Evolutionary conservation across 2,113 vertebrate species (phyloP).

Genomic region (Riparia riparia): DNA sequence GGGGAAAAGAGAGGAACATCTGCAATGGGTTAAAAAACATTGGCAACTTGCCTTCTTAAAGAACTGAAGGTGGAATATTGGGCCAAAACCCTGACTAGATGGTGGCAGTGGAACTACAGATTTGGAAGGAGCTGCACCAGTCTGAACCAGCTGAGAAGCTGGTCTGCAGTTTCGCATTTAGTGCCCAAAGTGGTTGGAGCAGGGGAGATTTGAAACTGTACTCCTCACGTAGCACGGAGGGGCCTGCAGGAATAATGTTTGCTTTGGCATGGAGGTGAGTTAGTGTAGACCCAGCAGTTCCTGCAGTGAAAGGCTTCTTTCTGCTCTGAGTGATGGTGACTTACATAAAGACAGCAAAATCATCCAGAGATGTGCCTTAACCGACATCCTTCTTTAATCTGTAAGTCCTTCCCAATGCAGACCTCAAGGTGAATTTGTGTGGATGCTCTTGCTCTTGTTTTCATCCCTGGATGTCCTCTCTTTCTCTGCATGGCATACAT

Average conservation of each 20-base stretch:
- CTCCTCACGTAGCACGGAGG: not conserved
- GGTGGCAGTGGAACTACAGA: not conserved
- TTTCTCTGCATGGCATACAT: not conserved
- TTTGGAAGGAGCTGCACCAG: not conserved
- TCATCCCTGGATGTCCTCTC: not conserved
- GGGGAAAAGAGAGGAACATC: not conserved
- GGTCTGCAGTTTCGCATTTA: not conserved
- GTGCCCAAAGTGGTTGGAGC: not conserved
- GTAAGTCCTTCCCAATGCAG: accelerated
- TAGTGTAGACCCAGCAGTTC: not conserved
- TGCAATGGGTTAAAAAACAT: not conserved
- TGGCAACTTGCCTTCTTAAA: not conserved
- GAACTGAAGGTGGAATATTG: not conserved
- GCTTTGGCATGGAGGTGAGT: slow-evolving; percentile 35
- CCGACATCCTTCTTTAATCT: slow-evolving; percentile 12
- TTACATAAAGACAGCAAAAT: slow-evolving; percentile 29
- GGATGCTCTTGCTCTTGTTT: not conserved
- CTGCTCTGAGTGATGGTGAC: slow-evolving; percentile 4
- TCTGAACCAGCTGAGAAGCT: not conserved
- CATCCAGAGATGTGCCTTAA: not conserved
- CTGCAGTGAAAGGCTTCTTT: slow-evolving; percentile 55
- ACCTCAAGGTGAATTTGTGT: not conserved
- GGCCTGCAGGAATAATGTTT: slow-evolving; percentile 32
- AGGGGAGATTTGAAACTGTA: slow-evolving; percentile 39
- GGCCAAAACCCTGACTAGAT: not conserved